phyloP scores from a whole-genome alignment of 2,888 invertebrate species.

The Drosophila nr. fundita region DNA sequence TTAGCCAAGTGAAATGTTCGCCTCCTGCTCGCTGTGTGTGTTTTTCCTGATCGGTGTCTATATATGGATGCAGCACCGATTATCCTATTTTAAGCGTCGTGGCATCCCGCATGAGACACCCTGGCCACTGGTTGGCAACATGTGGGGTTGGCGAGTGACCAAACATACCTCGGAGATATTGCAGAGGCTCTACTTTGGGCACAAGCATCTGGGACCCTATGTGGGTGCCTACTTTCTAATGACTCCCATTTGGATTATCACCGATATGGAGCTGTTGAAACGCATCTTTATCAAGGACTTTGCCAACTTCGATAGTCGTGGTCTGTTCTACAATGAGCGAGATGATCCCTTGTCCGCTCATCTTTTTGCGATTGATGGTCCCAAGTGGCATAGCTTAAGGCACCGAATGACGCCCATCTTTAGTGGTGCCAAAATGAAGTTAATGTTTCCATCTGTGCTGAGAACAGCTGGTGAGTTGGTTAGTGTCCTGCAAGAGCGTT shows the following conservation, averaged over 20 bases:
- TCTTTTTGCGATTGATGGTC: conserved; percentile 83
- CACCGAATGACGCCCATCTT: conserved; percentile 82
- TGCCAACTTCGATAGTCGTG: conserved; percentile 80
- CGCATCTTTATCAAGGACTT: conserved; percentile 82
- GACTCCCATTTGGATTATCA: conserved; percentile 59
- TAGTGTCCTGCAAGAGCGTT: conserved; percentile 40
- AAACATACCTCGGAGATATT: conserved; percentile 54
- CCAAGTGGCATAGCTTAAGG: conserved; percentile 83
- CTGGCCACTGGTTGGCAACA: conserved; percentile 63
- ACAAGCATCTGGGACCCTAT: conserved; percentile 75
- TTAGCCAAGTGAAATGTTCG: conserved; percentile 24
- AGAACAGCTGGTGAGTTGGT: conserved; percentile 62
- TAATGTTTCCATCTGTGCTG: conserved; percentile 77
- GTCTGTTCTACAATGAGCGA: conserved; percentile 75
- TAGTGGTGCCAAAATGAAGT: conserved; percentile 82
- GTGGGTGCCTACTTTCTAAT: conserved; percentile 77
- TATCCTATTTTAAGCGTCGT: conserved; percentile 59
- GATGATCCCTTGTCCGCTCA: conserved; percentile 84
- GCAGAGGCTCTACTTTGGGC: conserved; percentile 63
- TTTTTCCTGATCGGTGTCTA: conserved; percentile 21
- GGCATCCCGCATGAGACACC: conserved; percentile 67
- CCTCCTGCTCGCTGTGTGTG: conserved; percentile 14
- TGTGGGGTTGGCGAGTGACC: conserved; percentile 49
- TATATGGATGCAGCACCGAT: conserved; percentile 52
- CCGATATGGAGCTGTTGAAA: conserved; percentile 78